Percentiles rank a stretch among this genome's conserved stretches.
These are phyloP conservation scores for Uloborus diversus DNA, from an alignment of 1,140 invertebrate species.

Conservation along the genomic window DNA sequence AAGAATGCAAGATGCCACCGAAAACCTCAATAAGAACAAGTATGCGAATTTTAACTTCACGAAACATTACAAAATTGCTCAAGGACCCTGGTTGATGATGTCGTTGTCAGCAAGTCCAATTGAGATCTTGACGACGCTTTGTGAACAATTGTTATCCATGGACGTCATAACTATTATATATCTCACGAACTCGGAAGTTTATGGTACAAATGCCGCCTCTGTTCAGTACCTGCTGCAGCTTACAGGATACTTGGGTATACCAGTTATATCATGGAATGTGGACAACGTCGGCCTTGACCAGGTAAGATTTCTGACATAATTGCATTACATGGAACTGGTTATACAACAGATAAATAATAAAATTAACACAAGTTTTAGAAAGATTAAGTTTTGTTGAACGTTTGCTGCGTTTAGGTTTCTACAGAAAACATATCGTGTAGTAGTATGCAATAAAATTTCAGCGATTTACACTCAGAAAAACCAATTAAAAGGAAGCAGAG, in stretches of 20 bases:
- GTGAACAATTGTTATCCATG: slow-evolving; percentile 81
- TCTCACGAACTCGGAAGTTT: slow-evolving; percentile 90
- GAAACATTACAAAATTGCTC: slow-evolving; percentile 13
- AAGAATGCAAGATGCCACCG: slow-evolving; percentile 70
- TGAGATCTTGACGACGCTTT: slow-evolving; percentile 74
- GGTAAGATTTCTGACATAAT: slow-evolving; percentile 64
- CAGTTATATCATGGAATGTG: slow-evolving; percentile 92
- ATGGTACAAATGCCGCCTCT: slow-evolving; percentile 87
- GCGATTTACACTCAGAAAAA: no score
- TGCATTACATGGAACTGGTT: background rate
- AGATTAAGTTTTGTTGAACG: no score
- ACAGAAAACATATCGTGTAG: no score
- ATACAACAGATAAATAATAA: background rate
- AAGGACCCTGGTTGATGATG: slow-evolving; percentile 30
- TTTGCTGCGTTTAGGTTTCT: no score
- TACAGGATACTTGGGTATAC: slow-evolving; percentile 83
- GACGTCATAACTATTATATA: slow-evolving; percentile 93
- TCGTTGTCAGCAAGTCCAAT: slow-evolving; percentile 77
- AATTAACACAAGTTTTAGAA: background rate
- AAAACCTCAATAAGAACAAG: slow-evolving; percentile 70
- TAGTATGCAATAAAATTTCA: no score
- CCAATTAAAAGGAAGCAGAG: no score
- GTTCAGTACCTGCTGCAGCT: slow-evolving; percentile 93
- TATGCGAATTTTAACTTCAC: slow-evolving; percentile 59
- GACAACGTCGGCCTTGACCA: slow-evolving; percentile 86